Evolutionary conservation across 2,888 invertebrate genomes (phyloP).

Genomic region (Drepanosiphum platanoidis): DNA sequence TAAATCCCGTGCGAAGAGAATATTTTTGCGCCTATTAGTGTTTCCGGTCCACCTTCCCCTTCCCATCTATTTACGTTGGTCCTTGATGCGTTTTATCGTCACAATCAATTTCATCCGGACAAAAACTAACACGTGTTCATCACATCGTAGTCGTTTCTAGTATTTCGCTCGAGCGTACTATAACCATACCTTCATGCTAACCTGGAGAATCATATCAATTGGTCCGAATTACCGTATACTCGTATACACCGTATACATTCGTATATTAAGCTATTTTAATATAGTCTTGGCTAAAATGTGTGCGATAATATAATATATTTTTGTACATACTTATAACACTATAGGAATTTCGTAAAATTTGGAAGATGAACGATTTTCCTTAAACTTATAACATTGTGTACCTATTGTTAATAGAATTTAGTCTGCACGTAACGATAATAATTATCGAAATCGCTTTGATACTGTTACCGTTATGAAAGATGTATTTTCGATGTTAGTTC

Average conservation of each 20-base stretch:
- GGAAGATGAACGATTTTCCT: constrained; percentile 23
- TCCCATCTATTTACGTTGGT: not conserved
- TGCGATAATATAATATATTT: not conserved
- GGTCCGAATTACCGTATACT: not conserved
- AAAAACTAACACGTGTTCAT: constrained; percentile 13
- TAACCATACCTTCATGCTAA: not conserved
- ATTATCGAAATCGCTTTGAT: no score
- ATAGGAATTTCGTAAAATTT: not conserved
- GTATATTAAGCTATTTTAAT: not conserved
- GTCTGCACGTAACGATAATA: not conserved
- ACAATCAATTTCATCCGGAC: constrained; percentile 59
- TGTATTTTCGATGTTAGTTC: no score
- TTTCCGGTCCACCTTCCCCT: constrained; percentile 33
- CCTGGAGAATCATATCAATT: not conserved
- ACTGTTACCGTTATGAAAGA: no score
- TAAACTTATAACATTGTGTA: not conserved
- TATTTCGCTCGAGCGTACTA: not conserved
- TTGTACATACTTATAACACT: not conserved
- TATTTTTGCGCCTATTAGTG: constrained; percentile 37
- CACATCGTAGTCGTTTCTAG: constrained; percentile 3
- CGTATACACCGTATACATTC: no score
- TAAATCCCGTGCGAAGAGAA: constrained; percentile 6
- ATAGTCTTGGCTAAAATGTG: not conserved
- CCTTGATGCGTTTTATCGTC: constrained; percentile 48
- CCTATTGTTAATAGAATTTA: not conserved